These are phyloP conservation scores for Lepisosteus osseus DNA, from an alignment of 2,113 vertebrate species.

Conservation along the genomic window DNA sequence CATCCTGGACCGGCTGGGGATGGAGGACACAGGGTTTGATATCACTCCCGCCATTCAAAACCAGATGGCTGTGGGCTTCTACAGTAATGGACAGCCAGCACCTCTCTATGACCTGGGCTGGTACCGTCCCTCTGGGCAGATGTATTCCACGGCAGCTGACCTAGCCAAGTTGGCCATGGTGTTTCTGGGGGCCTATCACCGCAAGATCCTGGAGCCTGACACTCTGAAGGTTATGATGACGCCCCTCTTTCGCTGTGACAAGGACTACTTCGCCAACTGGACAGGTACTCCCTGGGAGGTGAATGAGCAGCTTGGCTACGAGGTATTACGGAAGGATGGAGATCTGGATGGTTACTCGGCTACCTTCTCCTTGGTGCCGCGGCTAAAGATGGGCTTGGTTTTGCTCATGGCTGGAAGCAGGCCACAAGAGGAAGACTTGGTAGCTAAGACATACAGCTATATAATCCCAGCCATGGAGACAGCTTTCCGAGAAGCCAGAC, in stretches of 20 bases:
- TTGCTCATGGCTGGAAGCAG: constrained; percentile 81
- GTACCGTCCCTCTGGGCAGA: constrained; percentile 89
- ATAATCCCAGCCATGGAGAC: constrained; percentile 80
- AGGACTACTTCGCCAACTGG: constrained; percentile 78
- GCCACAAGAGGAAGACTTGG: constrained; percentile 67
- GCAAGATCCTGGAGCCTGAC: constrained; percentile 64
- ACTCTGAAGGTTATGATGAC: constrained; percentile 79
- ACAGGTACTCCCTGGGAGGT: constrained; percentile 90
- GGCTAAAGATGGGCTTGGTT: constrained; percentile 77
- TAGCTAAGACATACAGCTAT: constrained; percentile 59
- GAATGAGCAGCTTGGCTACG: constrained; percentile 75
- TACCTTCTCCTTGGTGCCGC: constrained; percentile 80
- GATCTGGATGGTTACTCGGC: constrained; percentile 85
- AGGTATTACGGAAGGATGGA: constrained; percentile 81
- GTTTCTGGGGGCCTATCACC: constrained; percentile 68
- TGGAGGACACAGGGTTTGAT: constrained; percentile 84
- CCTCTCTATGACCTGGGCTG: constrained; percentile 87
- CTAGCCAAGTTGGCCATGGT: constrained; percentile 81
- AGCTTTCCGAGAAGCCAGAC: constrained; percentile 70
- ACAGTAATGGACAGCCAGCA: constrained; percentile 65
- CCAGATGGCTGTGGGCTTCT: constrained; percentile 80
- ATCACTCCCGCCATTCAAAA: constrained; percentile 57
- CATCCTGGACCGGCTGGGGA: constrained; percentile 73
- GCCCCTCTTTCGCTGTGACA: constrained; percentile 72
- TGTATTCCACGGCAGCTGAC: constrained; percentile 85